Evolutionary conservation across 1,140 invertebrate genomes (phyloP).

Genomic region (Drosophila guanche): DNA sequence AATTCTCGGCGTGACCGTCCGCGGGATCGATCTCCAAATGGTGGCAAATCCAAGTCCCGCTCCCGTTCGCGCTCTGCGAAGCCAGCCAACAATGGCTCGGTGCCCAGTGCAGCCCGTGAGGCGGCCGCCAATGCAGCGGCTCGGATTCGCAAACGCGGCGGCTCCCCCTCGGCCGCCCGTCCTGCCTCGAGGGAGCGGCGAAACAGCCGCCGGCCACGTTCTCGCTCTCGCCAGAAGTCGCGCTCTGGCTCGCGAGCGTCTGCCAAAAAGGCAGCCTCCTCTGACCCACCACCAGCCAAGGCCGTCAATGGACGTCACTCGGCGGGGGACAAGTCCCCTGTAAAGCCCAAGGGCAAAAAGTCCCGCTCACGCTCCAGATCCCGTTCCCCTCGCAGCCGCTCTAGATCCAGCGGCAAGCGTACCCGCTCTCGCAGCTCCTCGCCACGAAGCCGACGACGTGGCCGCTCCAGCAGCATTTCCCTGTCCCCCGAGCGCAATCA

Average conservation of each 20-base stretch:
- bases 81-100: slow-evolving; percentile 54
- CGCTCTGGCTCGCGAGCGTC: slow-evolving; percentile 55
- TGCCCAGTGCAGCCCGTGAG: slow-evolving; percentile 62
- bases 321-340: slow-evolving; percentile 42
- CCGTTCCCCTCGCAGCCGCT: slow-evolving; percentile 63
- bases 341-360: slow-evolving; percentile 48
- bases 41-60: slow-evolving; percentile 47
- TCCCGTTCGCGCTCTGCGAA: slow-evolving; percentile 53
- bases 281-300: slow-evolving; percentile 77
- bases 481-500: slow-evolving; percentile 85
- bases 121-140: slow-evolving; percentile 74
- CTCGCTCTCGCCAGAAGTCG: slow-evolving; percentile 59
- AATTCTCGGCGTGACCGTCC: slow-evolving; percentile 56
- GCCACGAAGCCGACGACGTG: slow-evolving; percentile 47
- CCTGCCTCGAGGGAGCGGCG: slow-evolving; percentile 51
- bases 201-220: slow-evolving; percentile 50
- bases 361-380: slow-evolving; percentile 63
- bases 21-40: slow-evolving; percentile 32
- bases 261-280: slow-evolving; percentile 83
- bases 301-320: slow-evolving; percentile 70
- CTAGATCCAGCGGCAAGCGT: slow-evolving; percentile 57
- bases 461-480: slow-evolving; percentile 76
- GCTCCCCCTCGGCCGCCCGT: slow-evolving; percentile 38
- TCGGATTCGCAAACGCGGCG: slow-evolving; percentile 65
- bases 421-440: slow-evolving; percentile 72